Percentiles rank a stretch among this genome's conserved stretches.
Evolutionary conservation across 30 jellyfish, hydroid and myxozoan genomes (phyloP).

Genomic region (Phacellophora camtschatica): DNA sequence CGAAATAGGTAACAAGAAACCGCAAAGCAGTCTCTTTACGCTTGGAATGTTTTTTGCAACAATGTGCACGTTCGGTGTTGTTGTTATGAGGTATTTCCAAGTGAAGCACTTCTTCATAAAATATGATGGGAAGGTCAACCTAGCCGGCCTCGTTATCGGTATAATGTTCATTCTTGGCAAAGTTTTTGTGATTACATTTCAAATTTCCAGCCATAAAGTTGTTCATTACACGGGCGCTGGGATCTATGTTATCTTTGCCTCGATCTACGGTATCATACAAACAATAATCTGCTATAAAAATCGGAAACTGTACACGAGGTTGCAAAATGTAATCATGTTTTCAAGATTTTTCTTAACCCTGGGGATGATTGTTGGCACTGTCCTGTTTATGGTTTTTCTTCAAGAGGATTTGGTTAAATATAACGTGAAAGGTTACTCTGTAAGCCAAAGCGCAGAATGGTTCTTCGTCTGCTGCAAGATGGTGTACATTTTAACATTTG

Average conservation of each 20-base stretch:
- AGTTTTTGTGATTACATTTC: conserved; percentile 38
- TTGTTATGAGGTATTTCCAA: conserved; percentile 54
- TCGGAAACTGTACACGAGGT: not conserved
- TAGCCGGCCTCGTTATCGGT: conserved; percentile 27
- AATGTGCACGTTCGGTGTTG: conserved; percentile 10
- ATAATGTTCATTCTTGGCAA: conserved; percentile 42
- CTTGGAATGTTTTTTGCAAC: conserved; percentile 41
- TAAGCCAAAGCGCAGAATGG: conserved; percentile 71
- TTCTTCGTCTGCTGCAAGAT: conserved; percentile 44
- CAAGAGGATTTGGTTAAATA: conserved; percentile 24
- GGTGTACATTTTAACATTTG: conserved; percentile 42
- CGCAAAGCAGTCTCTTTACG: conserved; percentile 67
- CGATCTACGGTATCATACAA: conserved; percentile 39
- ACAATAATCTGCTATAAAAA: conserved; percentile 37
- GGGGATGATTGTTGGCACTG: conserved; percentile 50
- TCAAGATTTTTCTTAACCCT: conserved; percentile 4
- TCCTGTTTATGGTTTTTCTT: conserved; percentile 24
- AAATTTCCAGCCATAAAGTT: conserved; percentile 21
- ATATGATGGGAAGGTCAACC: conserved; percentile 13
- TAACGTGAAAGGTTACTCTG: conserved; percentile 45
- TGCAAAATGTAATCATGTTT: not conserved
- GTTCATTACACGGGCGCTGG: conserved; percentile 68
- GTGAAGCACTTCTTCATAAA: conserved; percentile 49
- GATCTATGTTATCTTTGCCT: conserved; percentile 37
- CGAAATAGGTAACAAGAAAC: conserved; percentile 55